Conservation (phyloP, 1,140 invertebrate genomes). For the Cylas formicarius region DNA sequence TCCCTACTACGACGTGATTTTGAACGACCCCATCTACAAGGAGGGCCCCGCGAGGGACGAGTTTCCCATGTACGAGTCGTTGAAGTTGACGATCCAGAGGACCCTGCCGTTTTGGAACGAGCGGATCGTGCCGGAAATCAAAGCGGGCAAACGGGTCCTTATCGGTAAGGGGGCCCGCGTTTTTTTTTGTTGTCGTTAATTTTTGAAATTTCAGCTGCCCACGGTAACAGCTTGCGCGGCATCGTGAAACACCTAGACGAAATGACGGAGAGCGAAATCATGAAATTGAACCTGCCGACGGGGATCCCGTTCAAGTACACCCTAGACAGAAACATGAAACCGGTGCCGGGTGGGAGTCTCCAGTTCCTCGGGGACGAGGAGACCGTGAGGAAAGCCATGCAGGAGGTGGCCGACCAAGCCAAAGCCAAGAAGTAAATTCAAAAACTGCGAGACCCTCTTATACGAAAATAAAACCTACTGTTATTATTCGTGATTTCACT, state of each 20-base stretch:
- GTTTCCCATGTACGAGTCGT: slow-evolving; percentile 60
- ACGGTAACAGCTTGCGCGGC: slow-evolving; percentile 63
- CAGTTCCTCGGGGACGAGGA: slow-evolving; percentile 60
- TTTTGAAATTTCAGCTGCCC: slow-evolving; percentile 48
- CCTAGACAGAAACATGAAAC: slow-evolving; percentile 53
- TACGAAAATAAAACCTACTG: slow-evolving; percentile 5
- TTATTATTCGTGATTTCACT: slow-evolving; percentile 1
- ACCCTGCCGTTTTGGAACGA: slow-evolving; percentile 62
- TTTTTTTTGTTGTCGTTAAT: neutral
- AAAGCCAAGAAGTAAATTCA: slow-evolving; percentile 29
- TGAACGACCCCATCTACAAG: slow-evolving; percentile 46
- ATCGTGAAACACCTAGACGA: slow-evolving; percentile 64
- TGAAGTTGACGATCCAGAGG: slow-evolving; percentile 56
- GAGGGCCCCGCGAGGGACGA: slow-evolving; percentile 42
- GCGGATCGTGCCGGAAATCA: slow-evolving; percentile 55
- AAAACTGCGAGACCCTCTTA: neutral
- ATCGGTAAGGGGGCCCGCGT: slow-evolving; percentile 12
- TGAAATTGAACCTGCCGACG: slow-evolving; percentile 64
- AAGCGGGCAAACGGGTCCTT: slow-evolving; percentile 45
- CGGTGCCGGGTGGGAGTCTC: slow-evolving; percentile 49
- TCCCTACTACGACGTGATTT: slow-evolving; percentile 50
- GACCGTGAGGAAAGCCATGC: slow-evolving; percentile 57
- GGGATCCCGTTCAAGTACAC: slow-evolving; percentile 66
- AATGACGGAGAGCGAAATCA: slow-evolving; percentile 56
- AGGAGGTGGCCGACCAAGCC: slow-evolving; percentile 35